Evolutionary conservation across 2,113 vertebrate species (phyloP).

Genomic region (Caretta caretta): DNA sequence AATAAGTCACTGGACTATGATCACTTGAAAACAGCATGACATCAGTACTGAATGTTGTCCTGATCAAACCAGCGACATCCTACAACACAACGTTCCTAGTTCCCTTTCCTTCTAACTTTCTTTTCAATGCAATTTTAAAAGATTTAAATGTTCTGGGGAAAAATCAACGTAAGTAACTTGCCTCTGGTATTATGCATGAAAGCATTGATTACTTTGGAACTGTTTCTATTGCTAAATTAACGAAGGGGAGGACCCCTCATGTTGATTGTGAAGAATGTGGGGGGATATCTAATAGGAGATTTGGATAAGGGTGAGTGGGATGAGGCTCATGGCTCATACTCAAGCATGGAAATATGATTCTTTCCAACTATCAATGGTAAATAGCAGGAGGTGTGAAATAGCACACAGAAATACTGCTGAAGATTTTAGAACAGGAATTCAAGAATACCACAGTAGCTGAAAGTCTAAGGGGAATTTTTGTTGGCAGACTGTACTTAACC

Average conservation of each 20-base stretch:
- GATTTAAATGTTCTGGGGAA: neutral
- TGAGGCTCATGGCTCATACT: neutral
- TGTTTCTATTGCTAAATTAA: neutral
- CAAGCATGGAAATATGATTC: neutral
- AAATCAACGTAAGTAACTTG: neutral
- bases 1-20: neutral
- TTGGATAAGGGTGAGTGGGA: neutral
- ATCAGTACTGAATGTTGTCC: neutral
- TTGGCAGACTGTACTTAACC: neutral
- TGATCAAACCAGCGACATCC: neutral
- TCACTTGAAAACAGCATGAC: neutral
- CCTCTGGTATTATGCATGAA: neutral
- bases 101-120: neutral
- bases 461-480: too few species aligned
- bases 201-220: neutral
- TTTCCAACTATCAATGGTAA: neutral
- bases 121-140: neutral
- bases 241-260: neutral
- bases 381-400: neutral
- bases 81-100: neutral
- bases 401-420: neutral
- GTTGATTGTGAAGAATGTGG: neutral
- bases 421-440: neutral
- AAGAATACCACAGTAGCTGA: neutral
- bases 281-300: neutral